These are phyloP conservation scores for Leptopilina syphax DNA, from an alignment of 2,888 invertebrate genomes.

Conservation along the genomic window DNA sequence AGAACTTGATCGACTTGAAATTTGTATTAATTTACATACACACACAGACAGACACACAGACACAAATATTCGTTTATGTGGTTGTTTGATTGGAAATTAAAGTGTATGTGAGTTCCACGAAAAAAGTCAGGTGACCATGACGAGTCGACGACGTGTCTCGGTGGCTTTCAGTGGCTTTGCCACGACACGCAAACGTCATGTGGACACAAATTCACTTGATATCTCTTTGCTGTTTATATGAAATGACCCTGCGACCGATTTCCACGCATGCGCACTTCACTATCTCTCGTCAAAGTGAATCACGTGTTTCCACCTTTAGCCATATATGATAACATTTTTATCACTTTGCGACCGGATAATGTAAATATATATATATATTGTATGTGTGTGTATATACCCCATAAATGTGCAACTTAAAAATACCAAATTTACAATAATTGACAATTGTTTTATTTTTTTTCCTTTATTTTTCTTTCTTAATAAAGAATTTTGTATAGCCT, in stretches of 20 bases:
- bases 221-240: background rate
- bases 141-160: conserved; percentile 57
- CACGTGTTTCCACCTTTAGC: conserved; percentile 13
- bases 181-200: conserved; percentile 45
- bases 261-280: background rate
- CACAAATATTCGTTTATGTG: background rate
- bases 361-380: background rate
- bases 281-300: conserved; percentile 12
- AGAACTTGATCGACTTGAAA: conserved; percentile 22
- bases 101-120: conserved; percentile 58
- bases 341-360: conserved; percentile 4
- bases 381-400: background rate
- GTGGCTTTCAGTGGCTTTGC: conserved; percentile 61
- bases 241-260: conserved; percentile 29
- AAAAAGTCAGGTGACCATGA: conserved; percentile 66
- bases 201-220: background rate
- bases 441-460: background rate
- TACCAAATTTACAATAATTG: background rate
- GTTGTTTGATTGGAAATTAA: conserved; percentile 38
- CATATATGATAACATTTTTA: conserved; percentile 34
- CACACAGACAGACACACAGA: no score
- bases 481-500: background rate
- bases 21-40: background rate
- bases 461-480: background rate
- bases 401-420: background rate